Evolutionary conservation across 2,888 invertebrate species (phyloP).

Genomic region (Pandemis heparana): DNA sequence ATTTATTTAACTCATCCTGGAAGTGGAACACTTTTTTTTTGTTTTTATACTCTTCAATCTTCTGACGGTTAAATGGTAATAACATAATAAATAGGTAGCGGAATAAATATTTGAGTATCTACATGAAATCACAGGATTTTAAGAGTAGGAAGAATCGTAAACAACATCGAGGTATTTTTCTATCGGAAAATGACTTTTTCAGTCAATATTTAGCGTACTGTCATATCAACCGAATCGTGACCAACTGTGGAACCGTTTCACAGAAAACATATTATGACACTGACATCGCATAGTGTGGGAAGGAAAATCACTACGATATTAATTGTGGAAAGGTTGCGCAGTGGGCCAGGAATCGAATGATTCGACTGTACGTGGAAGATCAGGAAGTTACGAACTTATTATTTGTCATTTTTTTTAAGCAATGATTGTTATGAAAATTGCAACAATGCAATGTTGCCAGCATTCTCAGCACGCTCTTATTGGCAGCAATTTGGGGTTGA

Average conservation of each 20-base stretch:
- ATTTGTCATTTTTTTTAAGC: background rate
- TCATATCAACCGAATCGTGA: no score
- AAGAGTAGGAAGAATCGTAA: slow-evolving; percentile 27
- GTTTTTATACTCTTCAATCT: background rate
- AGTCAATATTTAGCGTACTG: slow-evolving; percentile 40
- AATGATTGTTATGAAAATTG: background rate
- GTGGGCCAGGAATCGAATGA: no score
- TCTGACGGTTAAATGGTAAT: background rate
- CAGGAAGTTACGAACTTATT: background rate
- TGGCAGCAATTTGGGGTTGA: background rate
- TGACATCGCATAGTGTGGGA: no score
- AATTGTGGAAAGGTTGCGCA: no score
- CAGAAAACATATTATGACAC: no score
- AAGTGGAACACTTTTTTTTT: no score
- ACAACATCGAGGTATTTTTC: slow-evolving; percentile 44
- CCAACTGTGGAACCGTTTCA: no score
- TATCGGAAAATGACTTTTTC: slow-evolving; percentile 51
- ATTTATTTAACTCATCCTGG: no score
- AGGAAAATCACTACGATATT: no score
- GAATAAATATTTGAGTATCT: background rate
- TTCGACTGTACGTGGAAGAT: slow-evolving; percentile 20
- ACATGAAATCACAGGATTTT: slow-evolving; percentile 41
- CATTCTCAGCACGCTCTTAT: background rate
- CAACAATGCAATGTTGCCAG: no score
- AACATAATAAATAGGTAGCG: background rate